These are phyloP conservation scores for Athalia rosae DNA, from an alignment of 2,888 invertebrate genomes.

Conservation along the genomic window DNA sequence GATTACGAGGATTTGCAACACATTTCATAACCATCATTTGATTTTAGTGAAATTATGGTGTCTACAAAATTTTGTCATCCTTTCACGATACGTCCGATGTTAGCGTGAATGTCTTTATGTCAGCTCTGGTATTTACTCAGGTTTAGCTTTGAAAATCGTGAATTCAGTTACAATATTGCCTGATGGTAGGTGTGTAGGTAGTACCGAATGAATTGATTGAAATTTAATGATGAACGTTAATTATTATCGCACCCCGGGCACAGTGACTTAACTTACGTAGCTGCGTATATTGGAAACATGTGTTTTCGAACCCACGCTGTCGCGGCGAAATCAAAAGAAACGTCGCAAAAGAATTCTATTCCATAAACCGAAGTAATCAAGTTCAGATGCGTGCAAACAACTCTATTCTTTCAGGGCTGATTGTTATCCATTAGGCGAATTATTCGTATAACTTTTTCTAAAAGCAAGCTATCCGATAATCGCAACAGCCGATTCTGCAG, in stretches of 20 bases:
- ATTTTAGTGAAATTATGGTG: too few species aligned
- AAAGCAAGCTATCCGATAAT: not conserved
- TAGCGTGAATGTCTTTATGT: too few species aligned
- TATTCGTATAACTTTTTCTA: not conserved
- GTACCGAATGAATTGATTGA: not conserved
- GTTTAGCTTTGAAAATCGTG: constrained; percentile 14
- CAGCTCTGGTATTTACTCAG: not conserved
- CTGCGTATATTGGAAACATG: too few species aligned
- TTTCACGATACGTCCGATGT: too few species aligned
- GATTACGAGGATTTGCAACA: too few species aligned
- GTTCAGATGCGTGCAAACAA: not conserved
- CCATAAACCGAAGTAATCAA: not conserved
- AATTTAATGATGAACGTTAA: too few species aligned
- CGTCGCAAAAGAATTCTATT: not conserved
- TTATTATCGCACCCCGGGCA: too few species aligned
- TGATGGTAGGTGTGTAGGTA: not conserved
- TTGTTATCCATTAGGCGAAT: not conserved
- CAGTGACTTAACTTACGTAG: too few species aligned
- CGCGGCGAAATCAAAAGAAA: not conserved
- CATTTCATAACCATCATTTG: too few species aligned
- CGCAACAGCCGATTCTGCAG: not conserved
- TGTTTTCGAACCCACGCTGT: not conserved
- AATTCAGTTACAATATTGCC: not conserved
- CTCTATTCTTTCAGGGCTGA: constrained; percentile 14
- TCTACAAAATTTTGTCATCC: too few species aligned